Percentiles rank a stretch among this genome's conserved stretches.
Evolutionary conservation across 2,797 vertebrate species (phyloP).

Genomic region (Coendou prehensilis): DNA sequence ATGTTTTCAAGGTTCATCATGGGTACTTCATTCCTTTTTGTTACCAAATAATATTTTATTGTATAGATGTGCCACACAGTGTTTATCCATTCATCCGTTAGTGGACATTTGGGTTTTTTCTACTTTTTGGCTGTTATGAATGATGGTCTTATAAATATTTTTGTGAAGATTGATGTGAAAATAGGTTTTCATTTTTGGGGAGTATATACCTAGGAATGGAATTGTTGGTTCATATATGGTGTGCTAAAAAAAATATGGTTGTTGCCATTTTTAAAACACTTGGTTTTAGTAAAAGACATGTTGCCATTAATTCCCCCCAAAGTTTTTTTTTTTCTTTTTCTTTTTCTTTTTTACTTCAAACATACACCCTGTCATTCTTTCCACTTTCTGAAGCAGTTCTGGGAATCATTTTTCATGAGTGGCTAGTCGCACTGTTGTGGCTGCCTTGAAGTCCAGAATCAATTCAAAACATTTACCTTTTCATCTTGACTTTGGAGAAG

Average conservation of each 20-base stretch:
- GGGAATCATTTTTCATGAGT: not conserved
- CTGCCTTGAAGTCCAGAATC: not conserved
- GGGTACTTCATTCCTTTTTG: not conserved
- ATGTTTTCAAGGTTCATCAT: not conserved
- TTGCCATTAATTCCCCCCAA: not conserved
- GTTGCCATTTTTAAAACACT: not conserved
- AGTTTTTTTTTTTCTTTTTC: not conserved
- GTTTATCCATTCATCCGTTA: not conserved
- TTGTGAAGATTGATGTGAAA: not conserved
- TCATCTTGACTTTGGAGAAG: not conserved
- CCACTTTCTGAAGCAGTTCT: not conserved
- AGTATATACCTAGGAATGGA: not conserved
- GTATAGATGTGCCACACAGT: not conserved
- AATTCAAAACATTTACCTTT: not conserved
- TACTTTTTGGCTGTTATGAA: not conserved
- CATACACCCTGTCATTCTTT: not conserved
- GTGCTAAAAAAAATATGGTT: not conserved
- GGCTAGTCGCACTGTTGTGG: not conserved
- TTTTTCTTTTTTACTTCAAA: not conserved
- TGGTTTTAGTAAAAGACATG: not conserved
- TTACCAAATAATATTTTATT: not conserved
- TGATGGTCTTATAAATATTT: not conserved
- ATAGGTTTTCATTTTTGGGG: not conserved
- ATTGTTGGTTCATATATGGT: not conserved
- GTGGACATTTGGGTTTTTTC: not conserved